These are phyloP conservation scores for Nothobranchius furzeri DNA, from an alignment of 2,113 vertebrate species.

Conservation along the genomic window DNA sequence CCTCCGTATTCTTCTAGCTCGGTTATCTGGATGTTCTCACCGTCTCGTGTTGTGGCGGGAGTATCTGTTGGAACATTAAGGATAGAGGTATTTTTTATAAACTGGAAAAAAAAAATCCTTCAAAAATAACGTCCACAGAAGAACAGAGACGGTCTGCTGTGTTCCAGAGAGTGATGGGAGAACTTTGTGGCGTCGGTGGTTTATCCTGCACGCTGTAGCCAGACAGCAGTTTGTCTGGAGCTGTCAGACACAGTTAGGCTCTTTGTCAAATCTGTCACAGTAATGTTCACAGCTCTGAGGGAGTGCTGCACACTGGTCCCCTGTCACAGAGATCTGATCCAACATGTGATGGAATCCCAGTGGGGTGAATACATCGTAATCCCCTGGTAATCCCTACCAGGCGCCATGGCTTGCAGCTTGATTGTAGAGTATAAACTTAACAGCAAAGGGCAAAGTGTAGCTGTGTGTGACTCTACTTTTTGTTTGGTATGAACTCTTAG, in stretches of 20 bases:
- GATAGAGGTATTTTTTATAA: too few species aligned
- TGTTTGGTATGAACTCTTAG: slow-evolving; percentile 4
- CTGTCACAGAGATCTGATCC: slow-evolving; percentile 64
- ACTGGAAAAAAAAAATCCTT: too few species aligned
- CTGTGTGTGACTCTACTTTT: slow-evolving; percentile 14
- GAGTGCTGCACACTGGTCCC: slow-evolving; percentile 44
- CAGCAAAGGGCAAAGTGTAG: slow-evolving; percentile 15
- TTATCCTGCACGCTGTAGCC: slow-evolving; percentile 30
- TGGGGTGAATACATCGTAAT: slow-evolving; percentile 72
- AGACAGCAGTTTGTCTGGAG: slow-evolving; percentile 43
- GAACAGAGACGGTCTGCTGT: too few species aligned
- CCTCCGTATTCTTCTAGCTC: too few species aligned
- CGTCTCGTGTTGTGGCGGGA: too few species aligned
- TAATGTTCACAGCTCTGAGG: slow-evolving; percentile 37
- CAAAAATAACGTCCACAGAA: too few species aligned
- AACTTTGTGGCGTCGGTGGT: slow-evolving; percentile 11
- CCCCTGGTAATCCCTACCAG: slow-evolving; percentile 69
- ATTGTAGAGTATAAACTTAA: slow-evolving; percentile 67
- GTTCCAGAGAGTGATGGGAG: slow-evolving; percentile 5
- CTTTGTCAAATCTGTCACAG: slow-evolving; percentile 61
- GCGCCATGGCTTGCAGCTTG: slow-evolving; percentile 62
- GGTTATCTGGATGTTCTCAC: too few species aligned
- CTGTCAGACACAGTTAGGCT: slow-evolving; percentile 59
- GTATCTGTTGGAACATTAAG: too few species aligned
- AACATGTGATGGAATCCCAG: slow-evolving; percentile 67